A percentile compares a stretch with the other conserved stretches of the same genome.
Evolutionary conservation across 2,113 vertebrate genomes (phyloP).

Genomic region (Pelodiscus sinensis): DNA sequence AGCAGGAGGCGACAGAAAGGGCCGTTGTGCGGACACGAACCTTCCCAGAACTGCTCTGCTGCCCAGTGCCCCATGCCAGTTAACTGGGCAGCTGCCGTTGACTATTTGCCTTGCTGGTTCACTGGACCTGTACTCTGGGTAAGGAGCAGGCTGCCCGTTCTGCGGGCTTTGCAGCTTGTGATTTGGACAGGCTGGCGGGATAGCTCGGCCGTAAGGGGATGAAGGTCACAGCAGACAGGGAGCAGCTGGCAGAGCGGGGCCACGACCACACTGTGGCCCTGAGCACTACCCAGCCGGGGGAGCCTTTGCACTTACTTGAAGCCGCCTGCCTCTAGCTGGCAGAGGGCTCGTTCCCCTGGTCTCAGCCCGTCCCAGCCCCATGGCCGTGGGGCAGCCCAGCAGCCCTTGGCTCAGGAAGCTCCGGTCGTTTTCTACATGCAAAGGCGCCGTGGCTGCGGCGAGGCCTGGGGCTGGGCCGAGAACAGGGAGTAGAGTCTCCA

Average conservation of each 20-base stretch:
- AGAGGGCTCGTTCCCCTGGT: accelerated
- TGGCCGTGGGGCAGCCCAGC: background rate
- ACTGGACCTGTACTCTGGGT: background rate
- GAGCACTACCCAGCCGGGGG: background rate
- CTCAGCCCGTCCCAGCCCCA: accelerated
- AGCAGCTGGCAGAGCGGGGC: too few relatives aligned
- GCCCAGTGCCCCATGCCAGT: background rate
- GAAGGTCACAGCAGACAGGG: background rate
- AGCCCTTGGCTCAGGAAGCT: accelerated
- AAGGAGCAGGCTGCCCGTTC: accelerated
- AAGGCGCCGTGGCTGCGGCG: accelerated
- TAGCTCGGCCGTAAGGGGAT: background rate
- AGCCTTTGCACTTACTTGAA: accelerated
- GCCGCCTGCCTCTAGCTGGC: background rate
- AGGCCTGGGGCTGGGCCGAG: accelerated
- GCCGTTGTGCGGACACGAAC: background rate
- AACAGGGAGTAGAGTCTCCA: background rate
- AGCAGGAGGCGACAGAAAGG: background rate
- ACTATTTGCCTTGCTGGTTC: background rate
- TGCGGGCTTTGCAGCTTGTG: too few relatives aligned
- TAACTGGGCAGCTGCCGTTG: background rate
- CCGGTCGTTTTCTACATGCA: accelerated
- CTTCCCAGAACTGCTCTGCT: background rate
- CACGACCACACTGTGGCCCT: too few relatives aligned
- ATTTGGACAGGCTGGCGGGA: background rate